Evolutionary conservation across 2,113 vertebrate genomes (phyloP), one percentile per base, ranked within the genome.

Genomic region (Pardalotus punctatus): DNA sequence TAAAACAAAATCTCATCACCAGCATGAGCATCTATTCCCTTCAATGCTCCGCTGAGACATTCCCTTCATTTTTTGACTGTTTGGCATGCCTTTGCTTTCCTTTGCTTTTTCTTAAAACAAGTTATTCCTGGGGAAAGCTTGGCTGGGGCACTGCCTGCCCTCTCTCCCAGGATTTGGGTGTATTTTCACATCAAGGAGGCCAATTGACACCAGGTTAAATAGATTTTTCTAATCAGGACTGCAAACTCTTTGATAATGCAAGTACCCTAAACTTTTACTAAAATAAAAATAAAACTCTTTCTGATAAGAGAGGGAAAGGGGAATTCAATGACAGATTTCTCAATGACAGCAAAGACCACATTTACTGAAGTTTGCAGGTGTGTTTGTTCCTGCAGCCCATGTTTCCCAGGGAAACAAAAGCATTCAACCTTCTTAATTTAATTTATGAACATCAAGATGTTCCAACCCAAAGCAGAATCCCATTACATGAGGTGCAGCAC

Each of bases 211-310:
- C 72, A 90, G 93, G 93, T 96, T 95, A 96, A 96, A 90, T 88
- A 88, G 85, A 95, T 94, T 96, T 96, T 95, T 87, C 92, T 96
- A 96, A 95, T 97, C 96, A 94, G 72, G 48, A 92, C 17, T 96
- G 82, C 40, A 84, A 79, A 71, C 45, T 47, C 92, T 94, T 92
- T 94, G 88, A 93, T 92, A 86, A 65, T 31, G 47, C 69, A 79
- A 81, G 67, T 73, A 36, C 47, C 67, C 62, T 73, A 91, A 93
- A 93, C 25, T 90, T 74, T 82, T 72, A 45, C 90, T 87, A 19
- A 48, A 79, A 84, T 40, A 50, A 43, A 47, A 54, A 28, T 5
- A 19, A 70, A 74, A 56, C 10, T 48, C 38, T 50, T 61, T 70
- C 47, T 78, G 19, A 18, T 33, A 29, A 24, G 57, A 85, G 33